A percentile compares a stretch with the other conserved stretches of the same genome.
Evolutionary conservation across 2,888 invertebrate genomes (phyloP).

Genomic region (Sussaba pulchella): DNA sequence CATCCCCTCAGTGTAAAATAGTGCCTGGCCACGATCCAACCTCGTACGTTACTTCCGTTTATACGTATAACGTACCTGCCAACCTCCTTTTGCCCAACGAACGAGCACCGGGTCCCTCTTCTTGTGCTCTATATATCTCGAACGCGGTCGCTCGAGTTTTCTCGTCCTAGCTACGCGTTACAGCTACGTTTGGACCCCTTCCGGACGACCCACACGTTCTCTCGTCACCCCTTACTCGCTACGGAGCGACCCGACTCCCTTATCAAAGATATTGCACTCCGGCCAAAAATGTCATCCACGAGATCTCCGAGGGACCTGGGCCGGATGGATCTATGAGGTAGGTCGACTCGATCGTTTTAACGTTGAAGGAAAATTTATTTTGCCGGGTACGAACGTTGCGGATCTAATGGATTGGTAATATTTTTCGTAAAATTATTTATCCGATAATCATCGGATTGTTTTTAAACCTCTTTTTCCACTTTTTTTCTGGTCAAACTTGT

Average conservation of each 20-base stretch:
- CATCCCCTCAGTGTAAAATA: constrained; percentile 78
- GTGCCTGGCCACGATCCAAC: constrained; percentile 82
- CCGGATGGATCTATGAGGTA: constrained; percentile 42
- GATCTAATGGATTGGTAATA: background rate
- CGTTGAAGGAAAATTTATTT: constrained; percentile 18
- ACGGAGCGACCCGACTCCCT: constrained; percentile 29
- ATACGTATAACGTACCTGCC: constrained; percentile 80
- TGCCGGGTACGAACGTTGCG: background rate
- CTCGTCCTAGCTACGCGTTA: constrained; percentile 51
- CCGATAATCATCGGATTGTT: too few species aligned
- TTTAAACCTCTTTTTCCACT: too few species aligned
- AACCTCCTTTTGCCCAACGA: constrained; percentile 69
- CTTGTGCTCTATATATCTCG: constrained; percentile 62
- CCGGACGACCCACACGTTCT: constrained; percentile 37
- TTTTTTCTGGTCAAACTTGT: too few species aligned
- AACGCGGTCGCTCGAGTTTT: constrained; percentile 55
- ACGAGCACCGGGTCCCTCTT: constrained; percentile 49
- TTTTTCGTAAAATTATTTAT: background rate
- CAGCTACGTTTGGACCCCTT: constrained; percentile 33
- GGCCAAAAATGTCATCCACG: constrained; percentile 63
- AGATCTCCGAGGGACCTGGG: constrained; percentile 46
- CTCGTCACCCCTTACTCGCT: constrained; percentile 10
- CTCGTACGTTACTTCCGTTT: constrained; percentile 82
- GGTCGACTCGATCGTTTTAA: constrained; percentile 35
- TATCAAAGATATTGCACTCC: constrained; percentile 59